Percentiles rank a stretch among this genome's conserved stretches.
Conservation (phyloP, 2,113 vertebrate species). For the Cinclus mexicanus region DNA sequence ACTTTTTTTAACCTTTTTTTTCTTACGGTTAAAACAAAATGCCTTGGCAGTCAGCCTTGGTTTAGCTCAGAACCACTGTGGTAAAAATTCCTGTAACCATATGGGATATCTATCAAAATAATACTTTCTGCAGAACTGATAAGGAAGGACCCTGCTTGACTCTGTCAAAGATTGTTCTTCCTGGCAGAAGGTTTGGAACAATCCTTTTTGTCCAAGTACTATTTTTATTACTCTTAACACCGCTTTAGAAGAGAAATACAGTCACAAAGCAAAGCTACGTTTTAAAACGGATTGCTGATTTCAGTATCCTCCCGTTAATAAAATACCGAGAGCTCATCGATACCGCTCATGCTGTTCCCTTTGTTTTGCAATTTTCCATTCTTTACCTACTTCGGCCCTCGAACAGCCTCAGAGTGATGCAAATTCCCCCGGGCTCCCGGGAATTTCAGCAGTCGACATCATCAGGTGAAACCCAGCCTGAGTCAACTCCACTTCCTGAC, state of each 20-base stretch:
- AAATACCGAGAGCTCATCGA: rapidly evolving
- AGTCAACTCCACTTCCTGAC: slow-evolving; percentile 28
- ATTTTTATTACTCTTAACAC: neutral
- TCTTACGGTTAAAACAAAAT: neutral
- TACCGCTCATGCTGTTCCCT: rapidly evolving
- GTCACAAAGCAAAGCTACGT: neutral
- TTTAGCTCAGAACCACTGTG: neutral
- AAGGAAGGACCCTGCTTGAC: neutral
- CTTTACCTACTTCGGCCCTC: neutral
- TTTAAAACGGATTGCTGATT: neutral
- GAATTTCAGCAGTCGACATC: slow-evolving; percentile 1
- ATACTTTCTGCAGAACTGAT: slow-evolving; percentile 5
- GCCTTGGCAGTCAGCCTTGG: neutral
- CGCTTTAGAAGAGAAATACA: neutral
- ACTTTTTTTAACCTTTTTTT: neutral
- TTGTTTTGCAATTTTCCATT: neutral
- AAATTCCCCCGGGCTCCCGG: neutral
- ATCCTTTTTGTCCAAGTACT: neutral
- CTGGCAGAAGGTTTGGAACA: neutral
- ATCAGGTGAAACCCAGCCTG: neutral
- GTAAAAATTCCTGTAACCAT: slow-evolving; percentile 1
- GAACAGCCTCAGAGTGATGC: neutral
- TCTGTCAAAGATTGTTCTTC: neutral
- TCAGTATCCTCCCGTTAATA: rapidly evolving
- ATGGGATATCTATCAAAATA: slow-evolving; percentile 43